phyloP scores from a whole-genome alignment of 2,888 invertebrate genomes.

The Phrixothrix hirtus region DNA sequence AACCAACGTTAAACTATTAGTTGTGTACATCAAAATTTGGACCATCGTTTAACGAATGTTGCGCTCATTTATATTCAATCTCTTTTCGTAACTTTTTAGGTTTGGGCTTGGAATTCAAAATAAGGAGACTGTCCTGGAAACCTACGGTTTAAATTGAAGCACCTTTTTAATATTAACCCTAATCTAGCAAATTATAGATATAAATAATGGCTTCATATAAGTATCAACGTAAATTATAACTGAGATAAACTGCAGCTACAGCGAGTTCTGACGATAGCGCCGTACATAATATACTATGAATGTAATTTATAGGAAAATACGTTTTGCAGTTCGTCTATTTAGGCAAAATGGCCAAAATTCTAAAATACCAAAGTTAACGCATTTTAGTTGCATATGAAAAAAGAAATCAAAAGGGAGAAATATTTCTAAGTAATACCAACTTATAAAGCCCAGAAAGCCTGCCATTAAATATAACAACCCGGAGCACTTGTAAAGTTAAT shows the following conservation, averaged over 20 bases:
- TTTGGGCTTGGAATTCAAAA: no score
- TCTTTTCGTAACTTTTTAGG: no score
- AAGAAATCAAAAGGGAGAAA: constrained; percentile 25
- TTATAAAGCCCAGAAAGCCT: constrained; percentile 38
- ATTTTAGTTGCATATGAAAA: constrained; percentile 9
- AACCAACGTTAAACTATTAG: background rate
- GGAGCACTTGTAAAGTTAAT: constrained; percentile 43
- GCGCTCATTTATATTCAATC: no score
- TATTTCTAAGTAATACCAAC: constrained; percentile 30
- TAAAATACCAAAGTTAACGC: constrained; percentile 2
- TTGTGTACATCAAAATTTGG: no score
- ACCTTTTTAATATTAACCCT: no score
- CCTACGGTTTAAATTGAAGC: no score
- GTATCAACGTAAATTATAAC: constrained; percentile 19
- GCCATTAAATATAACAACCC: constrained; percentile 41
- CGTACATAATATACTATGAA: background rate
- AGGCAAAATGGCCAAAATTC: background rate
- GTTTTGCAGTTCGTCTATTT: background rate
- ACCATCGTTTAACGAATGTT: no score
- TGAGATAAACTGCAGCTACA: constrained; percentile 10
- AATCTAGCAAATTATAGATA: no score
- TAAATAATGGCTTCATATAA: constrained; percentile 18
- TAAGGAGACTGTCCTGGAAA: no score
- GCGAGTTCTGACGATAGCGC: no score
- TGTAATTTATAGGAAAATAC: constrained; percentile 11